Percentiles rank a stretch among this genome's conserved stretches.
phyloP scores from a whole-genome alignment of 2,113 vertebrate genomes.

The Anarhynchus alexandrinus region DNA sequence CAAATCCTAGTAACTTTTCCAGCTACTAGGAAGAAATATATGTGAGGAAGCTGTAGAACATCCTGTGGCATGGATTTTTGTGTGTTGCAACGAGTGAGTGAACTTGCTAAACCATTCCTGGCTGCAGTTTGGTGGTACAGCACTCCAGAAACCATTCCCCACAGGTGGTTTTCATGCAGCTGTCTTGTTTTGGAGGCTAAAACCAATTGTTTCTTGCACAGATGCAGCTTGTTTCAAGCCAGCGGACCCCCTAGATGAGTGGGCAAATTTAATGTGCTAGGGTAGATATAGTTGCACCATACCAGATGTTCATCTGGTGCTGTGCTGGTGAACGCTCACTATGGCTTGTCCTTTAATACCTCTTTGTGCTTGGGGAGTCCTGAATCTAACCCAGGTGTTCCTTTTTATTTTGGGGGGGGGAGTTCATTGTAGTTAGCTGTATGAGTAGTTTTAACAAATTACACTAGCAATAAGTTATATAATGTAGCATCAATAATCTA shows the following conservation, averaged over 20 bases:
- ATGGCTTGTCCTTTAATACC: background rate
- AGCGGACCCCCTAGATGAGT: background rate
- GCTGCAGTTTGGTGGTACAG: background rate
- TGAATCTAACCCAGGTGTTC: background rate
- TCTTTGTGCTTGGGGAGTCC: background rate
- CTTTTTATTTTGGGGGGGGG: fast-evolving
- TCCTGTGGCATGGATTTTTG: background rate
- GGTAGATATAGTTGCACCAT: background rate
- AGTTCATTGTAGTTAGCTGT: background rate
- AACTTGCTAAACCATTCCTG: background rate
- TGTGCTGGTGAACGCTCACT: background rate
- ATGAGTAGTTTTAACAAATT: background rate
- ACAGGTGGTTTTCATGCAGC: background rate
- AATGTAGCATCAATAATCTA: background rate
- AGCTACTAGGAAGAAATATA: background rate
- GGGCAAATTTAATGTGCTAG: background rate
- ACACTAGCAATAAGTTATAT: background rate
- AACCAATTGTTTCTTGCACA: background rate
- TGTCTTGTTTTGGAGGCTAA: background rate
- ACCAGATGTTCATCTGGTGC: background rate
- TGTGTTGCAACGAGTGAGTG: fast-evolving
- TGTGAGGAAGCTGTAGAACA: background rate
- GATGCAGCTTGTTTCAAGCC: background rate
- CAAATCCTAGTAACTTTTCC: background rate
- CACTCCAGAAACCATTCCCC: background rate